These are phyloP conservation scores for Drosophila recens DNA, from an alignment of 2,888 invertebrate genomes.

Conservation along the genomic window DNA sequence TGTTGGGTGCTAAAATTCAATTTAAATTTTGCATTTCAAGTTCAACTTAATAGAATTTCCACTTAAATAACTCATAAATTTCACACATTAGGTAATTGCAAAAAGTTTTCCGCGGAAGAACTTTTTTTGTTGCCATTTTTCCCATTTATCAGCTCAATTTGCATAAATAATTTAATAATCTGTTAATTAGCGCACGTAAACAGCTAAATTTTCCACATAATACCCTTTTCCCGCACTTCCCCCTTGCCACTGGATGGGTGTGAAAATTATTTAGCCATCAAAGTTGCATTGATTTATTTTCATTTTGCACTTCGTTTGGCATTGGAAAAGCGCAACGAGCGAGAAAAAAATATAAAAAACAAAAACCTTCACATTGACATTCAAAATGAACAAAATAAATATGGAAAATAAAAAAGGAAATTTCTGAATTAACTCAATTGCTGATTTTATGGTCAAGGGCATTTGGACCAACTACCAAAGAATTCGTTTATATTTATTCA, in stretches of 20 bases:
- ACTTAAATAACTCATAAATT: conserved; percentile 10
- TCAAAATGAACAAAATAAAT: conserved; percentile 27
- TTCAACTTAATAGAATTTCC: conserved; percentile 6
- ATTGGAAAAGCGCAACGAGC: conserved; percentile 31
- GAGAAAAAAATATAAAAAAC: neutral
- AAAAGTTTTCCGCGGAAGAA: neutral
- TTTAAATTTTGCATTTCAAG: neutral
- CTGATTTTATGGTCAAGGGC: neutral
- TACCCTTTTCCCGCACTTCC: neutral
- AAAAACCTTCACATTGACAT: conserved; percentile 61
- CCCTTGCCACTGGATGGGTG: conserved; percentile 24
- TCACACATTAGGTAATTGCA: neutral
- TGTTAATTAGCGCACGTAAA: conserved; percentile 50
- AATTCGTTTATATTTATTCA: neutral
- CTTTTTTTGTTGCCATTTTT: conserved; percentile 14
- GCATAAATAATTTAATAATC: conserved; percentile 39
- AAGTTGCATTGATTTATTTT: conserved; percentile 46
- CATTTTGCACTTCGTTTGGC: conserved; percentile 51
- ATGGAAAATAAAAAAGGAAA: conserved; percentile 19
- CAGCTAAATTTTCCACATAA: conserved; percentile 7
- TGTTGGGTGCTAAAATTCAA: neutral
- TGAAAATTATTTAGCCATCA: conserved; percentile 40
- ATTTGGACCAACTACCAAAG: neutral
- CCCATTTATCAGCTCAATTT: conserved; percentile 34
- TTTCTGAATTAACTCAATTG: conserved; percentile 30